Conservation (phyloP, 92 coral and sea anemone genomes). For the Porites cylindrica region DNA sequence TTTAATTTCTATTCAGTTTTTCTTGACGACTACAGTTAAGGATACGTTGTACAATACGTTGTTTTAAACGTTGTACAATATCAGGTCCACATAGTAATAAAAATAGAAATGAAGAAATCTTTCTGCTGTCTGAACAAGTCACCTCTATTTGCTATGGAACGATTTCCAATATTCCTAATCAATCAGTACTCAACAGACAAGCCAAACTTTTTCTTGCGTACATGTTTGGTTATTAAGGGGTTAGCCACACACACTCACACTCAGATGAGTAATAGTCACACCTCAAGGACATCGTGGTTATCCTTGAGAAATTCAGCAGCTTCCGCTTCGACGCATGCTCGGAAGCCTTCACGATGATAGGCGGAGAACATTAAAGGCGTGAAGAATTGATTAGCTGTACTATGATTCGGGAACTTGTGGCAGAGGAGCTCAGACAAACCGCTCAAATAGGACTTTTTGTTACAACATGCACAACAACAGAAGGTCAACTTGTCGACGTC, state of each 20-base stretch:
- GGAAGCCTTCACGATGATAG: constrained; percentile 61
- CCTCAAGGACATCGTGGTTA: neutral
- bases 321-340: constrained; percentile 49
- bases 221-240: no score
- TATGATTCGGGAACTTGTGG: constrained; percentile 39
- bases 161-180: no score
- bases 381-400: constrained; percentile 54
- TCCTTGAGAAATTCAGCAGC: constrained; percentile 41
- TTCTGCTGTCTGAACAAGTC: no score
- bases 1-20: neutral
- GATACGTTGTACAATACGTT: no score
- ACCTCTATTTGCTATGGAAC: no score
- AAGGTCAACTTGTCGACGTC: constrained; percentile 47
- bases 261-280: neutral
- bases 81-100: no score
- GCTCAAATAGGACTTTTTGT: constrained; percentile 14
- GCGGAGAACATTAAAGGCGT: constrained; percentile 45
- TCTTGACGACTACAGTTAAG: neutral
- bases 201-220: no score
- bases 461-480: constrained; percentile 53
- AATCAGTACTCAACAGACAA: no score
- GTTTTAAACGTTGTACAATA: no score
- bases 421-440: constrained; percentile 22
- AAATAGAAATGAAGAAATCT: no score
- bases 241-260: no score